Conservation (phyloP, 2,888 invertebrate genomes). For the Stenichneumon culpator region DNA sequence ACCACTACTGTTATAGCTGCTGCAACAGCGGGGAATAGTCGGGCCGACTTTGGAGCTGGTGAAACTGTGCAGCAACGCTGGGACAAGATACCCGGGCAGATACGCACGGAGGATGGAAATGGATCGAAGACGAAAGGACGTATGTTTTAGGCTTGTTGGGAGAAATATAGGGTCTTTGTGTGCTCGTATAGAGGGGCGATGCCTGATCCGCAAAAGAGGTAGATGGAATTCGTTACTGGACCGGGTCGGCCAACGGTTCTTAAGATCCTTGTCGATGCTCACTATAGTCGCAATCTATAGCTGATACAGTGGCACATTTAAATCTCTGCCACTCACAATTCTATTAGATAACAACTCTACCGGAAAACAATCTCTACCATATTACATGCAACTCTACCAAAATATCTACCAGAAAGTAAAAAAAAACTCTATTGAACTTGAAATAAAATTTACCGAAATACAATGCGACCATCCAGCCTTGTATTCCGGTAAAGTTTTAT, state of each 20-base stretch:
- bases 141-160: background rate
- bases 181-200: background rate
- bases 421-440: too few relatives aligned
- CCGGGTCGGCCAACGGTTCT: slow-evolving; percentile 45
- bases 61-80: background rate
- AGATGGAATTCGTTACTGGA: slow-evolving; percentile 7
- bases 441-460: too few relatives aligned
- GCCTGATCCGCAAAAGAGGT: background rate
- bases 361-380: too few relatives aligned
- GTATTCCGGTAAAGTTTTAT: too few relatives aligned
- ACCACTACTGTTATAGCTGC: background rate
- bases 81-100: slow-evolving; percentile 19
- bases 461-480: too few relatives aligned
- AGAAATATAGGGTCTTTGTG: background rate
- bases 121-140: slow-evolving; percentile 2
- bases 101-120: background rate
- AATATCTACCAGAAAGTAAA: too few relatives aligned
- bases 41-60: slow-evolving; percentile 3
- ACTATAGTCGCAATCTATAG: slow-evolving; percentile 8
- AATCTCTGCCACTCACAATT: too few relatives aligned
- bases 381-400: too few relatives aligned
- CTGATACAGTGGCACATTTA: background rate
- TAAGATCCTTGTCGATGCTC: background rate
- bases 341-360: too few relatives aligned
- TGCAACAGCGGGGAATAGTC: background rate